Conservation (phyloP, 2,113 vertebrate genomes). For the Tychaedon coryphoeus region DNA sequence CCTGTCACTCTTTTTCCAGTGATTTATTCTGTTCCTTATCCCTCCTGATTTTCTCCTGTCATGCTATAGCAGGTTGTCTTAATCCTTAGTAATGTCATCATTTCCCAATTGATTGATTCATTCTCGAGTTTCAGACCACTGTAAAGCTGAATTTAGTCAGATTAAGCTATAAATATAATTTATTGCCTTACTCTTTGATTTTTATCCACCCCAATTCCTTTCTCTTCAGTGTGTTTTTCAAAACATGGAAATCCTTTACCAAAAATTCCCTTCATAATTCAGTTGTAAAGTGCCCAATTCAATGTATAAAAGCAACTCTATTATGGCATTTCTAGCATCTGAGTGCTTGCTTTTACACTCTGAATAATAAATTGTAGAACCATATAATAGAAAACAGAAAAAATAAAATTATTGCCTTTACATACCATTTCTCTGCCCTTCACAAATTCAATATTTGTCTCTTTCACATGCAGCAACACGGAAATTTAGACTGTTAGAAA, state of each 20-base stretch:
- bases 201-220: not conserved
- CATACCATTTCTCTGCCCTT: not conserved
- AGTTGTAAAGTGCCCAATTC: not conserved
- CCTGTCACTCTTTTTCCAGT: not conserved
- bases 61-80: not conserved
- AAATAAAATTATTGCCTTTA: not conserved
- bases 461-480: not conserved
- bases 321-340: not conserved
- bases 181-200: not conserved
- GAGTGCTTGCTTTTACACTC: not conserved
- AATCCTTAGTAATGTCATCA: not conserved
- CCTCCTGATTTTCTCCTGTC: not conserved
- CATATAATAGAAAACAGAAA: not conserved
- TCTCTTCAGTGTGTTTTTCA: not conserved
- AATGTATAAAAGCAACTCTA: not conserved
- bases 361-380: not conserved
- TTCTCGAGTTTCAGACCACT: not conserved
- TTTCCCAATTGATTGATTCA: not conserved
- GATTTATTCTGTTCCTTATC: not conserved
- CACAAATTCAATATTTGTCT: not conserved
- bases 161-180: not conserved
- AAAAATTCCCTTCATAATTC: not conserved
- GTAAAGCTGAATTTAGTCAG: not conserved
- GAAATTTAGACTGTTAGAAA: not conserved
- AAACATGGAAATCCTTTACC: not conserved